phyloP scores from a whole-genome alignment of 2,888 invertebrate species.

The Leucoma salicis region DNA sequence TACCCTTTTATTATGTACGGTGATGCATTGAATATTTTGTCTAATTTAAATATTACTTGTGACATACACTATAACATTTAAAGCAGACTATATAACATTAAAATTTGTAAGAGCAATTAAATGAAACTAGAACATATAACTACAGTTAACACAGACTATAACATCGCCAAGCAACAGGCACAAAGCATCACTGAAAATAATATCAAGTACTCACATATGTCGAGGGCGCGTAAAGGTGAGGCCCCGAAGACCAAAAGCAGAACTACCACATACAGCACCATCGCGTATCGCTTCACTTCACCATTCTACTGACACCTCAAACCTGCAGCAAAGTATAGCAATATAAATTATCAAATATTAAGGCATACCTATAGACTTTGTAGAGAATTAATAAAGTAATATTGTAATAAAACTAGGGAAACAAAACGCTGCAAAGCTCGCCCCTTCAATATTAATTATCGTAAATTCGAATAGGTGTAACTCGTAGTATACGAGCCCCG shows the following conservation, averaged over 20 bases:
- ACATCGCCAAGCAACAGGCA: conserved; percentile 6
- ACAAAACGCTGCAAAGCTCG: too few relatives aligned
- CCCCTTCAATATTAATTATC: too few relatives aligned
- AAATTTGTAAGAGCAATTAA: neutral
- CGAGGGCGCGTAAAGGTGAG: conserved; percentile 54
- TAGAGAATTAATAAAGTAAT: too few relatives aligned
- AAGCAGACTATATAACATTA: conserved; percentile 4
- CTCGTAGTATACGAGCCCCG: too few relatives aligned
- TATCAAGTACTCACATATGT: conserved; percentile 62
- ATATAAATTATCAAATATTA: too few relatives aligned
- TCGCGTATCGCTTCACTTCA: conserved; percentile 63
- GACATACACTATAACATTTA: neutral
- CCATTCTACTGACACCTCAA: conserved; percentile 58
- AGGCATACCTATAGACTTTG: too few relatives aligned
- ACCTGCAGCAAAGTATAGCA: conserved; percentile 43
- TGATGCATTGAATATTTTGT: too few relatives aligned
- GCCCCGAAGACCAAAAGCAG: conserved; percentile 54
- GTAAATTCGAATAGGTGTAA: too few relatives aligned
- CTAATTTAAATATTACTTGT: too few relatives aligned
- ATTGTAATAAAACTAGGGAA: too few relatives aligned
- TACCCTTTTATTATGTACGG: conserved; percentile 15
- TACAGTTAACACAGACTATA: neutral
- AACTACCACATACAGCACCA: conserved; percentile 60
- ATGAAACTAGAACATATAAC: neutral
- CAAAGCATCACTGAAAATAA: neutral